Evolutionary conservation across 1,140 invertebrate genomes (phyloP).

Genomic region (Brachionus rotundiformis): DNA sequence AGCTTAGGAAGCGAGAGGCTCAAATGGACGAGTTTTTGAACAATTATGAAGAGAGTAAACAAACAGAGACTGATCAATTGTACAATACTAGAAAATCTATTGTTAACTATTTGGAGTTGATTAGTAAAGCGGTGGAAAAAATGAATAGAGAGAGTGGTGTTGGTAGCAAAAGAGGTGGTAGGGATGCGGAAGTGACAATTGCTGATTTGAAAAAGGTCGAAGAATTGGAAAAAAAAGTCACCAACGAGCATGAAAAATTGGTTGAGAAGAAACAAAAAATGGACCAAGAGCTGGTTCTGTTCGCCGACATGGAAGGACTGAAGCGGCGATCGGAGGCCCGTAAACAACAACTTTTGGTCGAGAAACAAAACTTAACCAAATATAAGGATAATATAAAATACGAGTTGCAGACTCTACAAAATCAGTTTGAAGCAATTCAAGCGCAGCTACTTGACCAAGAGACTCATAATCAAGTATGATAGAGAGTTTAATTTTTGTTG

Average conservation of each 20-base stretch:
- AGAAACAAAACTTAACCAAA: conserved; percentile 31
- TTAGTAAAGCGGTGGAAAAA: conserved; percentile 36
- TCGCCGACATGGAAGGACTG: conserved; percentile 22
- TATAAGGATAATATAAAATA: conserved; percentile 1
- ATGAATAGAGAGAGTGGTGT: neutral
- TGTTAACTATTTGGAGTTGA: conserved; percentile 32
- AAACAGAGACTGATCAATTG: neutral
- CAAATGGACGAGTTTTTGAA: conserved; percentile 49
- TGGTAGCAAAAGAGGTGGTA: neutral
- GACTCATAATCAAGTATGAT: conserved; percentile 45
- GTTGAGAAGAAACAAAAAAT: conserved; percentile 37
- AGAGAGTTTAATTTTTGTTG: neutral
- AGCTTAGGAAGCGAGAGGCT: conserved; percentile 34
- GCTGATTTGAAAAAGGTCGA: conserved; percentile 50
- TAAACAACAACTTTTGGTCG: conserved; percentile 32
- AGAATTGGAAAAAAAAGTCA: conserved; percentile 49
- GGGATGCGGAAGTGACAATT: conserved; percentile 11
- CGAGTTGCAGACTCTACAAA: conserved; percentile 33
- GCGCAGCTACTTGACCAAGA: conserved; percentile 47
- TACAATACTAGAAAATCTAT: neutral
- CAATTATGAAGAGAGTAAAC: neutral
- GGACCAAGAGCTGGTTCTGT: conserved; percentile 43
- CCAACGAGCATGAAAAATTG: conserved; percentile 43
- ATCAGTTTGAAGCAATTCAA: conserved; percentile 34
- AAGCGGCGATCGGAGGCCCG: conserved; percentile 39